Base-by-base conservation (phyloP, 1,140 invertebrate species). In the Diorhabda elongata region DNA sequence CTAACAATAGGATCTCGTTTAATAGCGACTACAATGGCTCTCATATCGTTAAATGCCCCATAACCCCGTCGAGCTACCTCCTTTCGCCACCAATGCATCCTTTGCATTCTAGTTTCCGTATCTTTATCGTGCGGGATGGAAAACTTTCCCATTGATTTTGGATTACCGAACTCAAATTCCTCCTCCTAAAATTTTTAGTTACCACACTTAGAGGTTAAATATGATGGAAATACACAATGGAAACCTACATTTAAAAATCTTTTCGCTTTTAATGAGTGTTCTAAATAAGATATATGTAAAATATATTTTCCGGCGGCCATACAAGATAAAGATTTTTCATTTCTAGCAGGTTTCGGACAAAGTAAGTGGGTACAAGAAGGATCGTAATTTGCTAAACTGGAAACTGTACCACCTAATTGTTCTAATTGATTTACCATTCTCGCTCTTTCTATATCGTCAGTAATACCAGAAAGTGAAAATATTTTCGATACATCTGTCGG, bases 271-370 rank as follows among this genome's bases (percentile, higher is more conserved):
- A 86, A 78, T 64, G 89, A 92, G 59, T 88, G 84, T 8, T 88
- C 85, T 5, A 96, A 81, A 77, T 95, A 97, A 1, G 87, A 87
- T 2, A 88, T 86, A 77, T 94, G 90, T 5, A 97, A 79, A 2
- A 97, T 85, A 94, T 93, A 96, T 77, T 93, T 92, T 42, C 95
- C 95, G 0, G 90, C 85, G 0, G 95, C 94, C 52, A 97, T 87
- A 72, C 89, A 90, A 3, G 89, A 88, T 2, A 97, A 83, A 81
- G 92, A 87, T 82, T 96, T 96, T 83, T 97, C 94, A 78, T 92
- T 95, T 71, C 92, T 87, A 9, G 86, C 84, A 0, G 90, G 89
- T 69, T 86, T 87, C 41, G 87, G 81, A 69, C 91, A 90, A 42
- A 97, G 80, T 5, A 96, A 80, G 81, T 97, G 94, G 1, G 92